Base-by-base conservation (phyloP, 1,140 invertebrate species). In the Cyrtorhinus lividipennis region DNA sequence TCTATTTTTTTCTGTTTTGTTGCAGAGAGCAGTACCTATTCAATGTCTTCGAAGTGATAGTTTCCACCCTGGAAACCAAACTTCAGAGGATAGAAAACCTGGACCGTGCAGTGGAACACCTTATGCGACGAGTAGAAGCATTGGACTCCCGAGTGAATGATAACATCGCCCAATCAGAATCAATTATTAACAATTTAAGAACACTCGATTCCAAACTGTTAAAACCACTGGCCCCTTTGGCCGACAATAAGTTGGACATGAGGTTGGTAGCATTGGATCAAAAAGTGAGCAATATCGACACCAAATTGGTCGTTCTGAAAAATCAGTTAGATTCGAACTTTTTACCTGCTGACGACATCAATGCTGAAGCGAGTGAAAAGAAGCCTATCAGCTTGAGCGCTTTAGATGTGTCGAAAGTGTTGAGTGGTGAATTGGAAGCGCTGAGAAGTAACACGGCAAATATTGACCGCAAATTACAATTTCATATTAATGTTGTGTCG, bases 1-100 rank as follows among this genome's bases (percentile, higher is more conserved):
- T n/a, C n/a, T n/a, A n/a, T n/a, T n/a, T n/a, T n/a, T 58, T 64
- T 53, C 72, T 70, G 67, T 69, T 75, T 74, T 76, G 71, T 85
- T 84, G 56, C 83, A 92, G 88, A 73, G 88, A 92, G 72, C 87
- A 90, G 72, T 89, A 90, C 72, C 79, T 92, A 44, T 88, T 90
- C 73, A 87, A 88, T 69, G 84, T 92, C 26, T 90, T 92, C 74
- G 89, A 92, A 73, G 86, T 88, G 10, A 87, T 91, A 66, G 86
- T 92, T 22, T 88, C 86, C 62, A 91, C 88, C 13, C 75, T 92
- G 66, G 88, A 92, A 72, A 86, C 85, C 12, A 91, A 91, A 76
- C 75, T 92, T 2, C 86, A 90, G 69, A 78, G 88, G 63, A 89
- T 91, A 67, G 89, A 91, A 71, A 90, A 88, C 71, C 72, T 92